Evolutionary conservation across 2,113 vertebrate genomes (phyloP).

Genomic region (Girardinichthys multiradiatus): DNA sequence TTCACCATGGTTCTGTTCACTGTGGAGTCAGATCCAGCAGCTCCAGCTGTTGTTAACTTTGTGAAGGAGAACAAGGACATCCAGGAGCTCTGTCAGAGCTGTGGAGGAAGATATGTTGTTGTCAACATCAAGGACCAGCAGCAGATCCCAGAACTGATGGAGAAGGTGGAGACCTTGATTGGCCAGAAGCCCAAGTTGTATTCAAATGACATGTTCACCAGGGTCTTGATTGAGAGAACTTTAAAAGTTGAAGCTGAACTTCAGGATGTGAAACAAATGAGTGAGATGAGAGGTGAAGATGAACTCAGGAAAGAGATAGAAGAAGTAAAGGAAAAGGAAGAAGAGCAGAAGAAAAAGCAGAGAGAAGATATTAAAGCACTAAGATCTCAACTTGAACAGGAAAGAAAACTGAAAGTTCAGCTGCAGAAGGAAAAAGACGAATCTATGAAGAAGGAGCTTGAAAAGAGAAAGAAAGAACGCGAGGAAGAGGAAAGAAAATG

Average conservation of each 20-base stretch:
- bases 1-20: constrained; percentile 34
- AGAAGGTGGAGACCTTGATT: not conserved
- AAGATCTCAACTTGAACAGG: not conserved
- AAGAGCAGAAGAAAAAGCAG: not conserved
- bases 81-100: constrained; percentile 17
- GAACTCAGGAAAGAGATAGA: not conserved
- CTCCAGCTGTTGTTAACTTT: not conserved
- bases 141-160: constrained; percentile 16
- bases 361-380: not conserved
- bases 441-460: not conserved
- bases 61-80: constrained; percentile 25
- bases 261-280: not conserved
- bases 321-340: not conserved
- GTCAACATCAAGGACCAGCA: constrained; percentile 19
- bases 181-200: not conserved
- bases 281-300: not conserved
- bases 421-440: not conserved
- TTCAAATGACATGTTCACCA: not conserved
- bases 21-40: constrained; percentile 10
- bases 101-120: constrained; percentile 4
- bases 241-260: not conserved
- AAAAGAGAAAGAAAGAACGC: not conserved
- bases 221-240: not conserved
- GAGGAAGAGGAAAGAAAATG: not conserved
- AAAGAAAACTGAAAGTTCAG: not conserved